Evolutionary conservation across 2,888 invertebrate genomes (phyloP).

Genomic region (Eumacrocentrus americanus): DNA sequence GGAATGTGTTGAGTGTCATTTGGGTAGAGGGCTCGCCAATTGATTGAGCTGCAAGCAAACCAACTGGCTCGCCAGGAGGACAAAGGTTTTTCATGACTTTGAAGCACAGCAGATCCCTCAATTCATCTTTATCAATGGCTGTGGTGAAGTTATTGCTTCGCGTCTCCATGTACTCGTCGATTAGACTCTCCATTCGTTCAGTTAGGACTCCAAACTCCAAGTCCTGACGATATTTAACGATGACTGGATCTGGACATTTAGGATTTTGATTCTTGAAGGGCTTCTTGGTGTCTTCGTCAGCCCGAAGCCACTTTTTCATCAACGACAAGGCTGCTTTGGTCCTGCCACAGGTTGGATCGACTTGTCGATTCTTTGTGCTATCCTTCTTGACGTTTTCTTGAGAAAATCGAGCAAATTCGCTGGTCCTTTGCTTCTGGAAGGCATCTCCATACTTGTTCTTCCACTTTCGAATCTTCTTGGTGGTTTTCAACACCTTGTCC

Average conservation of each 20-base stretch:
- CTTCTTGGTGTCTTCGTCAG: constrained; percentile 67
- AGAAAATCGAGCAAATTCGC: constrained; percentile 70
- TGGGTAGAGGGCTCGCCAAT: constrained; percentile 99
- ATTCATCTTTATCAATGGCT: constrained; percentile 54
- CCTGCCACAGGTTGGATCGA: constrained; percentile 66
- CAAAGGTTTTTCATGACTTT: constrained; percentile 81
- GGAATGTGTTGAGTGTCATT: constrained; percentile 99
- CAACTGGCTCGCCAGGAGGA: constrained; percentile 95
- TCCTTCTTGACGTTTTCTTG: constrained; percentile 53
- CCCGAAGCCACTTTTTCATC: constrained; percentile 71
- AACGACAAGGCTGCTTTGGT: constrained; percentile 68
- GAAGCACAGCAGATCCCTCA: constrained; percentile 75
- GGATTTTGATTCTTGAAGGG: constrained; percentile 63
- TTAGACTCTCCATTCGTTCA: constrained; percentile 76
- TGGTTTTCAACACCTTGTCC: constrained; percentile 64
- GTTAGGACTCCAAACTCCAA: constrained; percentile 82
- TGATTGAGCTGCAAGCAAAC: constrained; percentile 94
- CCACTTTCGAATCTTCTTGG: constrained; percentile 71
- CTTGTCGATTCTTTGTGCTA: constrained; percentile 39
- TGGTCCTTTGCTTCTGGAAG: constrained; percentile 62
- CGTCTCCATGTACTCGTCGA: constrained; percentile 68
- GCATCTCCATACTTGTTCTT: constrained; percentile 65
- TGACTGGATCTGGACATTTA: constrained; percentile 77
- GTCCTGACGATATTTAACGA: constrained; percentile 74
- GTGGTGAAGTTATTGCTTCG: constrained; percentile 17